Evolutionary conservation across 92 coral and sea anemone species (phyloP), one percentile per base, ranked within the genome.

Genomic region (Parazoanthus swiftii): DNA sequence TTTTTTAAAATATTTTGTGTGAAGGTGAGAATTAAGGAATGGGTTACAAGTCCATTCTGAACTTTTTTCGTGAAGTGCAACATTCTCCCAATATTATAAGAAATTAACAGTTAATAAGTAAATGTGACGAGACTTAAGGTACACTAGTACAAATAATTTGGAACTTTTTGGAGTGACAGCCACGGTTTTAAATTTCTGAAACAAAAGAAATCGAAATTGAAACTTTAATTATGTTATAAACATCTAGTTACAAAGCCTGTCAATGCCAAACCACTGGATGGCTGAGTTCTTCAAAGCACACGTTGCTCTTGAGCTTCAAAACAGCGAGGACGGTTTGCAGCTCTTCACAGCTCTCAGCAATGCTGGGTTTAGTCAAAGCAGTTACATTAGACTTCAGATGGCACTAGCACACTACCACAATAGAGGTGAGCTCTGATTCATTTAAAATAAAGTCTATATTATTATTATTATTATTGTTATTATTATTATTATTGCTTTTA

Each of bases 211-310:
- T 1, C 13, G 58, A 51, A 79, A 15, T 37, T 16, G 44, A 39
- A 23, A 5, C 38, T 79, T 37, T 80, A n/a, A 39, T 74, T 58
- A 18, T 9, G 67, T 76, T 81, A 13, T 10, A 15, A 65, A 46
- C 68, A 29, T 26, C 5, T 46, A 97, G 99, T 79, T 97, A 37
- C 97, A 94, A 56, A 89, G 93, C 37, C 91, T 97, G 46, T 85
- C 86, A 4, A 88, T 97, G 50, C 99, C 99, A 56, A 86, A 90
- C 74, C 99, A 97, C 77, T 97, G 99, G 99, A 97, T 97, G 93
- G 77, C 88, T 14, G 93, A 92, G 90, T 97, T 97, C 85, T 97
- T 97, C 78, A 90, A 95, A 70, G 99, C 95, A 3, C 95, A 95
- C 42, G 95, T 90, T 10, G 99, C 99, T 46, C 88, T 97, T 78